Conservation (phyloP, 2,797 vertebrate genomes). For the Eulemur coronatus region DNA sequence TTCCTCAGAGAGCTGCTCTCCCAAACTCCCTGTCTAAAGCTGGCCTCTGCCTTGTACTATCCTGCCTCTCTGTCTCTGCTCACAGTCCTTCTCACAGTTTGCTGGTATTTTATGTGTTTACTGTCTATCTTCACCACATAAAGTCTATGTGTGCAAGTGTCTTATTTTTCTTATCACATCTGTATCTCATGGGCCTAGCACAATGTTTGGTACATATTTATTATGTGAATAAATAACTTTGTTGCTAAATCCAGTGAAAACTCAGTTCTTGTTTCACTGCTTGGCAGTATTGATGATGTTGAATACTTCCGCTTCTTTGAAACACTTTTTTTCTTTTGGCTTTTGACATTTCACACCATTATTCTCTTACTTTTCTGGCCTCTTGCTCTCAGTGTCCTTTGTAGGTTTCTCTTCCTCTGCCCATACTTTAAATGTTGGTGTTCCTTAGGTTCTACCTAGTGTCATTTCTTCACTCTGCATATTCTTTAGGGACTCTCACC, state of each 20-base stretch:
- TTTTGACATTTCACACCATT: not conserved
- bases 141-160: not conserved
- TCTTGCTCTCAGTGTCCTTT: constrained; percentile 13
- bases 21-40: not conserved
- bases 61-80: not conserved
- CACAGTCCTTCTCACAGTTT: not conserved
- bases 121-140: not conserved
- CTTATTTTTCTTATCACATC: not conserved
- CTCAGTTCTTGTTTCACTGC: not conserved
- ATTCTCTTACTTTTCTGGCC: not conserved
- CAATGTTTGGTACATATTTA: not conserved
- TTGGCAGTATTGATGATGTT: not conserved
- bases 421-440: not conserved
- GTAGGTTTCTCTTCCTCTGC: not conserved
- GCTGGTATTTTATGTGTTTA: not conserved
- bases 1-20: not conserved
- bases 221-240: not conserved
- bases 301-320: not conserved
- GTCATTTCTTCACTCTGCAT: not conserved
- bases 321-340: not conserved
- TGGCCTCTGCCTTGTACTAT: not conserved
- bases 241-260: not conserved
- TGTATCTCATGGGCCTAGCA: not conserved
- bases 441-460: not conserved
- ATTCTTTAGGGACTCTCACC: not conserved